Base-by-base conservation (phyloP, 2,888 invertebrate species). In the Pollenia angustigena region DNA sequence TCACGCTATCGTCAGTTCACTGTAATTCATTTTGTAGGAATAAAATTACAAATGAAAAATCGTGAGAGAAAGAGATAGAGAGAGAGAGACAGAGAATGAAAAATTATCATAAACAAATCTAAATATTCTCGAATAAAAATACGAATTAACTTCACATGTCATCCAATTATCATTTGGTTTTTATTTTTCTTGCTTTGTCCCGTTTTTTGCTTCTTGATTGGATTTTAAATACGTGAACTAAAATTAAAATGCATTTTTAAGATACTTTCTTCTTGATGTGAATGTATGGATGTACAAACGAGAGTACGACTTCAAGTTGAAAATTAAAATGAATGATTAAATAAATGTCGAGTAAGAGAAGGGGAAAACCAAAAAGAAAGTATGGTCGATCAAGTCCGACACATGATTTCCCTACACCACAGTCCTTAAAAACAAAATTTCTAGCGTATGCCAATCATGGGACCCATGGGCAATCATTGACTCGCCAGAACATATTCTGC, bases 71-170 rank as follows among this genome's bases (percentile, higher is more conserved):
- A 60, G 12, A 60, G 9, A 46, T 8, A 40, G 32, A 32, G 32
- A 56, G n/a, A n/a, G 14, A 64, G 32, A 32, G 32, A 56, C 12
- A n/a, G 14, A 64, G n/a, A 52, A 62, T 74, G 18, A 10, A 71
- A 71, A 83, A 60, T n/a, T 68, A 58, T 64, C 46, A 81, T 40
- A 46, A n/a, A 60, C n/a, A 52, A 74, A 74, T 46, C 56, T 66
- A 58, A 84, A 84, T 72, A 74, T 68, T 64, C 58, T 54, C 52
- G 60, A 81, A 58, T 64, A 18, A 78, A 56, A 50, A 71, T 66
- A 72, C 69, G 85, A 81, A 87, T 81, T 81, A 87, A 87, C 78
- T 87, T 84, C 81, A 84, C 60, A 84, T 84, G 84, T 86, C 83
- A 75, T 86, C 82, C 86, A 86, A 86, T 86, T 82, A 86, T 86